Conservation (phyloP, 2,888 invertebrate genomes). For the Hedya salicella region DNA sequence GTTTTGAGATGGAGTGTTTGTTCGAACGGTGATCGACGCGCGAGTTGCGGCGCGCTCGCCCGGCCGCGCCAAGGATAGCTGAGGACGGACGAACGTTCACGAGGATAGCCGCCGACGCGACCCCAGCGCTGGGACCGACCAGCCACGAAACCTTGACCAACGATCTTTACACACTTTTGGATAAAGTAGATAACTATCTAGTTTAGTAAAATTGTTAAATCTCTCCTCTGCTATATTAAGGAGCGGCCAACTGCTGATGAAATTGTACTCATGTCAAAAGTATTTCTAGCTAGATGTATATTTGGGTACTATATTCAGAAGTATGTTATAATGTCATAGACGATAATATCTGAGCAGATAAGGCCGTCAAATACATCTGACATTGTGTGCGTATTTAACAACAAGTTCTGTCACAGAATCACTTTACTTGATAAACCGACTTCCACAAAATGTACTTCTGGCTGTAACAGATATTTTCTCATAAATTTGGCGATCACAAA, state of each 20-base stretch:
- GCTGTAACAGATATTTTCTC: no score
- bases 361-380: background rate
- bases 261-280: background rate
- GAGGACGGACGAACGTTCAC: slow-evolving; percentile 44
- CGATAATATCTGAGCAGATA: no score
- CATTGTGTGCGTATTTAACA: background rate
- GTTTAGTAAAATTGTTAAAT: no score
- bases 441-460: no score
- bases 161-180: slow-evolving; percentile 4
- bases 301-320: background rate
- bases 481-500: no score
- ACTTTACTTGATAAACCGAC: background rate
- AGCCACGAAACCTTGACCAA: slow-evolving; percentile 50
- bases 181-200: slow-evolving; percentile 4
- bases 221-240: background rate
- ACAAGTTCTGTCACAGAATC: no score
- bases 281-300: no score
- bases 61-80: slow-evolving; percentile 25
- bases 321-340: background rate
- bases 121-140: slow-evolving; percentile 26
- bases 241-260: background rate
- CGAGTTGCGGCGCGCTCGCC: slow-evolving; percentile 7
- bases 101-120: background rate
- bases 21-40: slow-evolving; percentile 4
- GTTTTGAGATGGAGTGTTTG: slow-evolving; percentile 31